Evolutionary conservation across 2,797 vertebrate genomes (phyloP).

Genomic region (Vultur gryphus): DNA sequence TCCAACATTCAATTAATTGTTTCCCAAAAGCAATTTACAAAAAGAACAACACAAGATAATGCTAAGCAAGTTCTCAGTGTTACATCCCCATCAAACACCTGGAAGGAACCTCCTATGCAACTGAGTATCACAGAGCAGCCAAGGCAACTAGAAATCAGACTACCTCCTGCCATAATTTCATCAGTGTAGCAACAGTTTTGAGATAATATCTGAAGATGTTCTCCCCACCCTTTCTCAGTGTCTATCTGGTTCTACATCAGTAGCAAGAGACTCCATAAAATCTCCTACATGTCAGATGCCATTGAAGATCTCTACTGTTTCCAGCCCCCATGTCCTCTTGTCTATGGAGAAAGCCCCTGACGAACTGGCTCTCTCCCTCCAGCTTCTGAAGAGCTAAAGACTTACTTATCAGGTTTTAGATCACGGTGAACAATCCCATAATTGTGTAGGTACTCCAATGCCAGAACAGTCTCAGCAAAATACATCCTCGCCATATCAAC

Average conservation of each 20-base stretch:
- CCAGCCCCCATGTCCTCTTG: neutral
- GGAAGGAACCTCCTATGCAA: neutral
- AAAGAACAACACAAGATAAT: neutral
- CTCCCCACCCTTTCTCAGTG: neutral
- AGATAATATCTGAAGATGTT: neutral
- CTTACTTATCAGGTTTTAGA: constrained; percentile 96
- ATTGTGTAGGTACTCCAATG: constrained; percentile 94
- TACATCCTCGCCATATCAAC: constrained; percentile 96
- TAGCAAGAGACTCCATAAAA: neutral
- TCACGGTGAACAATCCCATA: constrained; percentile 97
- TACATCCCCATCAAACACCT: neutral
- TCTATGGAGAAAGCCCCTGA: neutral
- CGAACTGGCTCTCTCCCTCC: neutral
- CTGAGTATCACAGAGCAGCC: neutral
- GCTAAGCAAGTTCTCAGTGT: neutral
- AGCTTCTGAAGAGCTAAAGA: neutral
- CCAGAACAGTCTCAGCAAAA: constrained; percentile 95
- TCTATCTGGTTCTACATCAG: neutral
- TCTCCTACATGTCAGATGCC: neutral
- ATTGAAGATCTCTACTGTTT: neutral
- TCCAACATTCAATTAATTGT: neutral
- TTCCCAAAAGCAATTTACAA: neutral
- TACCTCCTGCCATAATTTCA: neutral
- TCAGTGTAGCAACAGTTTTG: neutral
- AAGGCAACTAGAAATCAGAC: neutral